Base-by-base conservation (phyloP, 2,797 vertebrate genomes). In the Crypturellus tataupa region DNA sequence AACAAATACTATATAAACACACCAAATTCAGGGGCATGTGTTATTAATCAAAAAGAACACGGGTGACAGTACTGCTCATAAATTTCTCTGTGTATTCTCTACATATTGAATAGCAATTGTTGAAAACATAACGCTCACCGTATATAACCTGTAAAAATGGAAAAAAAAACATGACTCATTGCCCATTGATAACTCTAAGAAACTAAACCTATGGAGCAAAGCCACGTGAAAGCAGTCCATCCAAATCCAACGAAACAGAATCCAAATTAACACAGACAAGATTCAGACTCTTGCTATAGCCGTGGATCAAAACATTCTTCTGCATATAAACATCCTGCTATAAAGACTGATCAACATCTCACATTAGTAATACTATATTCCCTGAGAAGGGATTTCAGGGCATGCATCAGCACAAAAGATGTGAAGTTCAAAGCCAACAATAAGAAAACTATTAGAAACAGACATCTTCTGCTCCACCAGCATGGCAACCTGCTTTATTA, bases 401-500 rank as follows among this genome's bases (percentile, higher is more conserved):
- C 94, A 90, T 51, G 73, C 72, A 92, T 95, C 85, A 95, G 94
- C 88, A 96, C 87, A 96, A 91, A 96, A 94, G 64, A 49, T 92
- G 91, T 95, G 90, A 97, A 97, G 95, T 97, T 96, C 94, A 97
- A 98, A 97, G 94, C 94, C 94, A 97, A 96, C 96, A 96, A 92
- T 96, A 97, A 96, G 93, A 97, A 97, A 97, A 97, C 95, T 96
- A 97, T 97, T 97, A 97, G 95, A 97, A 98, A 97, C 96, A 97
- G 95, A 96, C 88, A 96, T 93, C 51, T 92, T 46, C 70, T 83
- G 33, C 77, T 94, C 87, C 80, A 91, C 73, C 96, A 93, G 90
- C 97, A 88, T 35, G 82, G 85, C 75, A 95, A 90, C 42, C 23
- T 80, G 90, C 97, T 96, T 92, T 85, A 92, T 96, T 97, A 97